Evolutionary conservation across 2,888 invertebrate genomes (phyloP).

Genomic region (Drosophila paranaensis): DNA sequence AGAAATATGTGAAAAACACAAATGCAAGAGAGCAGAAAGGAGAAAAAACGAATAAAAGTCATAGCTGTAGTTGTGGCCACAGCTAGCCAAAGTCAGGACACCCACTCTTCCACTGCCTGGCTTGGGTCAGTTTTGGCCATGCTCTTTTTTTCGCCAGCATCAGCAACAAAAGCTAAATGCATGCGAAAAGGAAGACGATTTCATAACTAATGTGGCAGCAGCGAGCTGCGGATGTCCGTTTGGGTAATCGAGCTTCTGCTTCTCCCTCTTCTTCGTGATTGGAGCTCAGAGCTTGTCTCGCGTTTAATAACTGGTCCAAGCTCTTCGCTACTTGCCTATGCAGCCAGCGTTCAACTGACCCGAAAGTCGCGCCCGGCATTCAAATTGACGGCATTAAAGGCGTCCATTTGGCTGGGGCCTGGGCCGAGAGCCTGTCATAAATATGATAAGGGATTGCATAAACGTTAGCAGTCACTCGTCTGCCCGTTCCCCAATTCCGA

Average conservation of each 20-base stretch:
- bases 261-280: conserved; percentile 48
- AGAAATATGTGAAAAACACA: conserved; percentile 51
- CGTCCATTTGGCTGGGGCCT: conserved; percentile 36
- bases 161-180: conserved; percentile 49
- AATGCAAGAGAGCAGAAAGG: conserved; percentile 32
- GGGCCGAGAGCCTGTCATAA: conserved; percentile 64
- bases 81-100: conserved; percentile 30
- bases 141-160: conserved; percentile 42
- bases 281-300: conserved; percentile 27
- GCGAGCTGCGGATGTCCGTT: conserved; percentile 59
- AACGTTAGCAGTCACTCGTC: conserved; percentile 11
- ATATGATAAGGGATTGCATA: conserved; percentile 69
- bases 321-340: conserved; percentile 64
- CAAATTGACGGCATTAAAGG: conserved; percentile 67
- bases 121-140: conserved; percentile 5
- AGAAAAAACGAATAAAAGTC: conserved; percentile 10
- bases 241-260: conserved; percentile 44
- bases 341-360: conserved; percentile 50
- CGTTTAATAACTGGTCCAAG: conserved; percentile 47
- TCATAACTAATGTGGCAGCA: conserved; percentile 50
- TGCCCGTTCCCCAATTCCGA: conserved; percentile 11
- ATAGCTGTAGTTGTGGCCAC: conserved; percentile 26
- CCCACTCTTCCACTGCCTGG: conserved; percentile 12
- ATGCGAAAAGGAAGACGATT: conserved; percentile 26
- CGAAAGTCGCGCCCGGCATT: conserved; percentile 62